A percentile compares a stretch with the other conserved stretches of the same genome.
Evolutionary conservation across 2,797 vertebrate species (phyloP).

Genomic region (Rhinichthys osculus): DNA sequence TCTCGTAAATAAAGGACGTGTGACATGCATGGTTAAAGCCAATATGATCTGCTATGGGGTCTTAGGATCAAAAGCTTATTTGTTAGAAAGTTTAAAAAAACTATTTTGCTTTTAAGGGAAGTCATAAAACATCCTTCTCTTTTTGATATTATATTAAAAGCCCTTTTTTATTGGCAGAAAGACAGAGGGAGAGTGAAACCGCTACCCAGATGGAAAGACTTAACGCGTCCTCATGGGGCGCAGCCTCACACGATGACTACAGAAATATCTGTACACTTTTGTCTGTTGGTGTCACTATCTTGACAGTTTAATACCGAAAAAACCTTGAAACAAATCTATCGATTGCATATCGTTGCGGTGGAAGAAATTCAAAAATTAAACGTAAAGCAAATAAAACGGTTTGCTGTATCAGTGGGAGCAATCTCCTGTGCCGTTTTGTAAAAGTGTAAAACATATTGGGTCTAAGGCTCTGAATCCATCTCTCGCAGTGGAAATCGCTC

Average conservation of each 20-base stretch:
- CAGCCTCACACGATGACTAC: neutral
- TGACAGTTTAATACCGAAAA: conserved; percentile 10
- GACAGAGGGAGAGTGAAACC: neutral
- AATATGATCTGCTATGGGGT: conserved; percentile 10
- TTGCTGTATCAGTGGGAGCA: neutral
- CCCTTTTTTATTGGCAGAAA: conserved; percentile 21
- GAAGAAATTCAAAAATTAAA: neutral
- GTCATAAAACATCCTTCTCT: conserved; percentile 29
- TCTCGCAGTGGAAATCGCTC: neutral
- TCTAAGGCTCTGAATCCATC: neutral
- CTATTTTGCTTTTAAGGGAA: conserved; percentile 16
- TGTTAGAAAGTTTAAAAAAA: neutral
- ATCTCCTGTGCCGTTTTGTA: neutral
- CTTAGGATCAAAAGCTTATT: conserved; percentile 23
- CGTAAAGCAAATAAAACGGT: neutral
- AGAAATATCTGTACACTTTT: conserved; percentile 30
- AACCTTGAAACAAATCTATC: neutral
- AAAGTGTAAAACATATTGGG: neutral
- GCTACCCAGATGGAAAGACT: conserved; percentile 30
- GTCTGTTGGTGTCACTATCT: conserved; percentile 26
- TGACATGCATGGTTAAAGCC: neutral
- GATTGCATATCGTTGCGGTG: neutral
- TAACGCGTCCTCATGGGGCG: neutral
- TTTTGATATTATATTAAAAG: conserved; percentile 38
- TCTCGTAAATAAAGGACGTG: neutral